Evolutionary conservation across 2,797 vertebrate genomes (phyloP), one percentile per base, ranked within the genome.

Genomic region (Myripristis murdjan): DNA sequence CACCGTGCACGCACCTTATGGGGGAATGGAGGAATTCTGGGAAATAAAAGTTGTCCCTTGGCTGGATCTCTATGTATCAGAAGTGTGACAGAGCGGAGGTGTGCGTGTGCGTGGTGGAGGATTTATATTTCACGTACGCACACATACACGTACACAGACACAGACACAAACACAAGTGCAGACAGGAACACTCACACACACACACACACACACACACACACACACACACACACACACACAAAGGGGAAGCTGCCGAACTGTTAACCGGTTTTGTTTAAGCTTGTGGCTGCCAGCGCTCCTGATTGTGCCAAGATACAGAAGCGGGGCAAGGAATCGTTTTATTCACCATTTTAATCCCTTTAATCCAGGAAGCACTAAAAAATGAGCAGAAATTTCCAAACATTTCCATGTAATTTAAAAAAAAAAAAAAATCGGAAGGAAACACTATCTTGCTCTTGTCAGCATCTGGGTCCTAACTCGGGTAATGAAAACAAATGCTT

Each of bases 1-100:
- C 22, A 12, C 39, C n/a, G 16, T 1, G 70, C 49, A 58, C 68
- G 46, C 81, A 91, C 89, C 89, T 89, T 85, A 81, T 82, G 85
- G 84, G 79, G 85, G 70, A 65, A 68, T 43, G 59, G 72, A 82
- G 82, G 79, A 72, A 88, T 90, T 87, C 85, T 85, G 82, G 79
- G 85, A n/a, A 87, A 86, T 79, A 37, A 85, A 86, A 84, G 49
- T 62, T 68, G 84, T 82, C 75, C 81, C 67, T 83, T 75, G 69
- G 70, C 79, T 84, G 70, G 24, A 43, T 85, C 72, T 65, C 39
- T 1, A 20, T 12, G 51, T 16, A 70, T 73, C 67, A 11, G 53
- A 63, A 61, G 56, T 52, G 56, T 61, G 77, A 86, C 64, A 46
- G 71, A 49, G 62, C 56, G 31, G 62, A 64, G 61, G 65, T 61